These are phyloP conservation scores for Lepus europaeus DNA, from an alignment of 2,113 vertebrate species.

Conservation along the genomic window DNA sequence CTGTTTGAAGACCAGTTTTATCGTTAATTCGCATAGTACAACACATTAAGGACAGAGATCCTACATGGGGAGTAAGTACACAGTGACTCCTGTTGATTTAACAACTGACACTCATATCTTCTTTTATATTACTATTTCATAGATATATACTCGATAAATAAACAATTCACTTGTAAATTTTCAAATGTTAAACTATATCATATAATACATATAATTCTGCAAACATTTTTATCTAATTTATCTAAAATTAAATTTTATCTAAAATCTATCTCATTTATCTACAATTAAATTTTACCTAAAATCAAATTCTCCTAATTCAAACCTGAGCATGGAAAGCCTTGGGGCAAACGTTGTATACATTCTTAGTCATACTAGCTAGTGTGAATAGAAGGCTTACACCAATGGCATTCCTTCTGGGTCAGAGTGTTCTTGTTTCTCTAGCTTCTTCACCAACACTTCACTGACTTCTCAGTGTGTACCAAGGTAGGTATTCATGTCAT, in stretches of 20 bases:
- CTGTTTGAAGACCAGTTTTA: too few relatives aligned
- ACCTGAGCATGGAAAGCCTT: not conserved
- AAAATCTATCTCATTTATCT: not conserved
- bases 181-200: not conserved
- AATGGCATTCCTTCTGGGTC: not conserved
- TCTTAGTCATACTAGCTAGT: not conserved
- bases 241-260: constrained; percentile 10
- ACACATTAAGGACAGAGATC: too few relatives aligned
- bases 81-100: too few relatives aligned
- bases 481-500: not conserved
- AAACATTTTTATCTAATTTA: not conserved
- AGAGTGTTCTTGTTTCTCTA: not conserved
- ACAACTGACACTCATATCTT: not conserved
- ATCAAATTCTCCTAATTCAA: not conserved
- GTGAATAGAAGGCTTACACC: not conserved
- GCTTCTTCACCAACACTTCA: not conserved
- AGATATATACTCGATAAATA: not conserved
- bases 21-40: too few relatives aligned
- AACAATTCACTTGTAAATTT: not conserved
- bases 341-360: not conserved
- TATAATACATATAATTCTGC: not conserved
- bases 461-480: not conserved
- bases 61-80: too few relatives aligned
- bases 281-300: too few relatives aligned
- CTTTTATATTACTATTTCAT: not conserved